Base-by-base conservation (phyloP, 2,888 invertebrate species). In the Pedicia rivosa region DNA sequence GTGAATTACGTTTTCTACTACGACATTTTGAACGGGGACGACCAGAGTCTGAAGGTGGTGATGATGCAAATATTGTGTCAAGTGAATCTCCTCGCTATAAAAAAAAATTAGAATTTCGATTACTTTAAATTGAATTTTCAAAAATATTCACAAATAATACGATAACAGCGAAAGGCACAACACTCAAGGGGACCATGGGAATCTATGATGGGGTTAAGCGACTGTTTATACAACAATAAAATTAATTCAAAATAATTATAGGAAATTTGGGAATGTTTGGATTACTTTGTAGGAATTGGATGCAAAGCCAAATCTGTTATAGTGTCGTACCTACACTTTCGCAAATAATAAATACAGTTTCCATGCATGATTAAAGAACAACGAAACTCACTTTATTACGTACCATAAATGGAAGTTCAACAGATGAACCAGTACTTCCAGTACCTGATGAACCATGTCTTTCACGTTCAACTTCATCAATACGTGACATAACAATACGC, bases 61-160 rank as follows among this genome's bases (percentile, higher is more conserved):
- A 72, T 35, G 70, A 68, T 31, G 72, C 68, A 44, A 74, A 72
- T 19, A 77, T 71, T 3, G 76, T 76, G 41, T 76, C 75, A 43
- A 74, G 54, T 1, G 76, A 76, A 52, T 75, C 75, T 20, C 74
- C 76, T 47, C 75, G 65, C 74, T 75, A 54, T n/a, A 59, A 60
- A 44, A 19, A 37, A 19, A 22, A 22, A 35, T 14, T 10, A 26
- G 16, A 4, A 9, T 5, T 19, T 20, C 14, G 3, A 17, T 26
- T 3, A 14, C 8, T 31, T n/a, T 12, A 19, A 31, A 31, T 31
- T 9, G 12, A 9, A 15, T 29, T 13, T 24, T 24, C n/a, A 24
- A 24, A 24, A 4, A 2, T 24, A 24, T 24, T 12, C 5, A 27
- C 27, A 27, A 27, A n/a, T 12, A 27, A n/a, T 27, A 27, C n/a